Base-by-base conservation (phyloP, 2,113 vertebrate genomes). In the Nansenia antarctica region DNA sequence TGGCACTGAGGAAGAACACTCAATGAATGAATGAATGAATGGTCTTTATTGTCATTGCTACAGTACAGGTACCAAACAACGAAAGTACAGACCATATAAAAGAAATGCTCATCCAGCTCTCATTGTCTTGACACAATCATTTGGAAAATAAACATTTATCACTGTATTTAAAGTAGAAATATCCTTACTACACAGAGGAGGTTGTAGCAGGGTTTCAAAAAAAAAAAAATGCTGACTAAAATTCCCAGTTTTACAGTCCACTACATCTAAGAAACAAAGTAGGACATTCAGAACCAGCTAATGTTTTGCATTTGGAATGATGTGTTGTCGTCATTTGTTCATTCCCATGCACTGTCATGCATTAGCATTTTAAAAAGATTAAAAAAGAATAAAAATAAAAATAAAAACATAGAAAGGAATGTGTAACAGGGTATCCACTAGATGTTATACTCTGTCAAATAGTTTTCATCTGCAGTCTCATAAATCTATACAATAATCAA, bases 101-200 rank as follows among this genome's bases (percentile, higher is more conserved):
- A 29, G 22, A n/a, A n/a, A 70, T 63, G 4, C 64, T 64, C n/a
- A n/a, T n/a, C n/a, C n/a, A 30, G n/a, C 14, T 24, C 34, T 74
- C 67, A 83, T 86, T 80, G 84, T 81, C 29, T 20, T 87, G 62
- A 69, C 65, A n/a, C 71, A n/a, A n/a, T 63, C 49, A 71, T 58
- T 52, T 65, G 39, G 34, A 73, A 65, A 72, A 67, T 30, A 72
- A 71, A 29, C 53, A 52, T 65, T 12, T 61, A 70, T 32, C 65
- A 76, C 63, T 70, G 63, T 74, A 66, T 58, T 60, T 24, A 67
- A 67, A 76, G 80, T 67, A 63, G 22, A 81, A 72, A 69, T 34
- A 69, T 74, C 2, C 29, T 42, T 58, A 53, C 42, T 29, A 31
- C 65, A 66, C 22, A 63, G 39, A 58, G 12, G 5, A 72, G 65